phyloP scores from a whole-genome alignment of 2,797 vertebrate genomes.

The Periophthalmus magnuspinnatus region DNA sequence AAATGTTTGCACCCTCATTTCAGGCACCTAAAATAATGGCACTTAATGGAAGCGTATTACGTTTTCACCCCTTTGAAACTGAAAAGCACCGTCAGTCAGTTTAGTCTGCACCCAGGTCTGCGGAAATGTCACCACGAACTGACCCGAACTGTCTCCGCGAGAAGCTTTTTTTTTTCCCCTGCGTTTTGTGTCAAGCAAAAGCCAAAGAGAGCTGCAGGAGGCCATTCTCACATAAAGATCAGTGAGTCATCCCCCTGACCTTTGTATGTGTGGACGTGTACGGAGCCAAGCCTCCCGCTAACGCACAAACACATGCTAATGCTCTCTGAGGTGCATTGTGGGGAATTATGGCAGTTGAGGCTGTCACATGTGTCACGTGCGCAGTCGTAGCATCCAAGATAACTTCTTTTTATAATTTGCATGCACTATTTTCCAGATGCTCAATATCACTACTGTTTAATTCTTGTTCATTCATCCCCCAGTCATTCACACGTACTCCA shows the following conservation, averaged over 20 bases:
- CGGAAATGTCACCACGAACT: conserved; percentile 72
- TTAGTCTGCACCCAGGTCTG: too few relatives aligned
- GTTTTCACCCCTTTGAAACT: too few relatives aligned
- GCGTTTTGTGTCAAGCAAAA: conserved; percentile 34
- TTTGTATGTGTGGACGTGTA: conserved; percentile 66
- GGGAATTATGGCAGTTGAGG: conserved; percentile 28
- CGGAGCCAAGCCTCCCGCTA: conserved; percentile 42
- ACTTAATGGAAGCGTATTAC: too few relatives aligned
- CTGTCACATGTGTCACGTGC: conserved; percentile 18
- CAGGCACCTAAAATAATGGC: too few relatives aligned
- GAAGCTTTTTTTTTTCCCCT: conserved; percentile 12
- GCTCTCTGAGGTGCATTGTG: conserved; percentile 38
- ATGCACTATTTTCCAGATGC: neutral
- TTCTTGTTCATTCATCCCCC: neutral
- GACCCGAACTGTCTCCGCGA: conserved; percentile 52
- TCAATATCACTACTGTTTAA: neutral
- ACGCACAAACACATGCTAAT: conserved; percentile 34
- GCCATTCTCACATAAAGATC: conserved; percentile 70
- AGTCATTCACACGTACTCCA: too few relatives aligned
- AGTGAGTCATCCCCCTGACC: conserved; percentile 72
- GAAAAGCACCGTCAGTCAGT: too few relatives aligned
- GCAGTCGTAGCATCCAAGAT: conserved; percentile 27
- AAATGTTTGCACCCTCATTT: too few relatives aligned
- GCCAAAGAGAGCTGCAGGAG: conserved; percentile 58
- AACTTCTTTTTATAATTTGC: conserved; percentile 20